Evolutionary conservation across 1,140 invertebrate genomes (phyloP).

Genomic region (Drosophila kikkawai): DNA sequence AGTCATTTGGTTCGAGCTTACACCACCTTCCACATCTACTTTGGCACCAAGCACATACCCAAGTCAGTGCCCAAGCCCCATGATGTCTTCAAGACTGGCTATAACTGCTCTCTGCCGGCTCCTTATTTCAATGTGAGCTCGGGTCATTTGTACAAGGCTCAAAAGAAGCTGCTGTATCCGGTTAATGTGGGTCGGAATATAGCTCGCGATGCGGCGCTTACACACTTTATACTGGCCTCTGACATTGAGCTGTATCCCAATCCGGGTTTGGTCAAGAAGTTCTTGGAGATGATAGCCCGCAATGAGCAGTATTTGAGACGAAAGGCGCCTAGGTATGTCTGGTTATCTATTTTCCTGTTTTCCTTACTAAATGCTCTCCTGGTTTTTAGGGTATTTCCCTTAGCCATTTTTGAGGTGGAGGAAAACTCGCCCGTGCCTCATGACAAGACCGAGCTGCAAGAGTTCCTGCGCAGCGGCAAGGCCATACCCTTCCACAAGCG

Average conservation of each 20-base stretch:
- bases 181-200: slow-evolving; percentile 95
- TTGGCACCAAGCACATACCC: slow-evolving; percentile 93
- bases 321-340: slow-evolving; percentile 77
- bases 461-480: slow-evolving; percentile 90
- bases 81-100: slow-evolving; percentile 87
- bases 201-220: slow-evolving; percentile 92
- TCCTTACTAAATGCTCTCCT: background rate
- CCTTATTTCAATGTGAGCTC: slow-evolving; percentile 89
- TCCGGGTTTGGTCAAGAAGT: slow-evolving; percentile 90
- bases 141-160: slow-evolving; percentile 90
- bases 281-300: slow-evolving; percentile 92
- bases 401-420: slow-evolving; percentile 84
- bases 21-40: slow-evolving; percentile 95
- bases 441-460: slow-evolving; percentile 91
- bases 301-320: slow-evolving; percentile 88
- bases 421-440: slow-evolving; percentile 87
- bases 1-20: slow-evolving; percentile 89
- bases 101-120: slow-evolving; percentile 89
- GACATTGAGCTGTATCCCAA: slow-evolving; percentile 96
- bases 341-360: background rate
- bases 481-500: slow-evolving; percentile 97
- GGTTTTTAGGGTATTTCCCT: slow-evolving; percentile 73
- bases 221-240: slow-evolving; percentile 93
- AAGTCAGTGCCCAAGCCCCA: slow-evolving; percentile 89
- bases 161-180: slow-evolving; percentile 93